phyloP scores from a whole-genome alignment of 2,113 vertebrate genomes.

The Dicerorhinus sumatrensis region DNA sequence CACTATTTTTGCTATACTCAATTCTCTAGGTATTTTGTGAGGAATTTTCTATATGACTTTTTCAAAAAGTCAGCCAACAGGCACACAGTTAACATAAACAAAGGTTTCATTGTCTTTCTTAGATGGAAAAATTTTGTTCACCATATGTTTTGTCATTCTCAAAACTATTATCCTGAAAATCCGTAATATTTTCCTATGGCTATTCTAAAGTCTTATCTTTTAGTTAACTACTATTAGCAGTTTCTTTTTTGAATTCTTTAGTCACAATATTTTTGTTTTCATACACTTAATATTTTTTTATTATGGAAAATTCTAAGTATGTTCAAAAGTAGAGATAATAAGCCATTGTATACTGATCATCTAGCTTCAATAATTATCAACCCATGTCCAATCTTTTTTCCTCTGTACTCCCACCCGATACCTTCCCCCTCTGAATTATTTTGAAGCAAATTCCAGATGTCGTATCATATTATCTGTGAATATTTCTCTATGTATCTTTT shows the following conservation, averaged over 20 bases:
- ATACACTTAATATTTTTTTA: not conserved
- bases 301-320: constrained; percentile 36
- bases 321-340: not conserved
- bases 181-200: constrained; percentile 6
- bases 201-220: not conserved
- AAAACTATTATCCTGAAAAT: constrained; percentile 33
- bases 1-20: constrained; percentile 57
- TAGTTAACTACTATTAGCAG: not conserved
- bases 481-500: not conserved
- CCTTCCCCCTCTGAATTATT: not conserved
- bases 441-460: constrained; percentile 18
- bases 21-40: constrained; percentile 53
- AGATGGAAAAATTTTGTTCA: not conserved
- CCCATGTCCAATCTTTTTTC: not conserved
- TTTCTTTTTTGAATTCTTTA: constrained; percentile 3
- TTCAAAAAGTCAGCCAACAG: constrained; percentile 54
- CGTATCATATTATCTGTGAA: not conserved
- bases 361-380: not conserved
- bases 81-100: constrained; percentile 47
- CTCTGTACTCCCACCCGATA: not conserved
- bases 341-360: not conserved
- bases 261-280: constrained; percentile 22
- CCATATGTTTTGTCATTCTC: constrained; percentile 19
- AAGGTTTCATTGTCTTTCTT: constrained; percentile 36
- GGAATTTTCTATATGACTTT: constrained; percentile 63